Evolutionary conservation across 2,888 invertebrate genomes (phyloP), one percentile per base, ranked within the genome.

Genomic region (Teleiodes luculella): DNA sequence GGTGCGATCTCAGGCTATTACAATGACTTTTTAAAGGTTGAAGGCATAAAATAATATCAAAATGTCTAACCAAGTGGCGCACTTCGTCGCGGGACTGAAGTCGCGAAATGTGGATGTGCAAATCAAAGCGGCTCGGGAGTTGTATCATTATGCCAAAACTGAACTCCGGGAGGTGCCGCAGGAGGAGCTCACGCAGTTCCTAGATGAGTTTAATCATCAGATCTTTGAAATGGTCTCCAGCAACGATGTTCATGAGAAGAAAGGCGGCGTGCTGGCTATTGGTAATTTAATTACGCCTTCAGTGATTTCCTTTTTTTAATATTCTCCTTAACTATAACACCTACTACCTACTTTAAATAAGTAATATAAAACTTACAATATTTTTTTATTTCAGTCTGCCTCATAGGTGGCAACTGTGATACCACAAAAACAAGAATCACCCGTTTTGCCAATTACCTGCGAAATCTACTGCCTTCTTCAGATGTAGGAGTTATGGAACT

Each of bases 211-310:
- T 76, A 98, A 98, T 78, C 96, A 97, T 74, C 96, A 97, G 74
- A 98, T 98, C 63, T 97, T 96, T 78, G 97, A 97, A 79, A 97
- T 98, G 98, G 97, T 98, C 2, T 96, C 96, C 11, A 96, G 97
- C 66, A 93, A 94, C 45, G 98, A 98, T 78, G 94, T 95, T 33
- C 96, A 96, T 83, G 98, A 98, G 78, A 97, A 96, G 74, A 98
- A 98, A 85, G 98, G 98, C 56, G 98, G 97, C 53, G 97, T 98
- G 60, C 84, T 98, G 54, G 98, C 98, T 6, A 98, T 98, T 71
- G 94, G 95, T 95, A 81, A 43, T 6, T 24, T 95, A 81, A 43
- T 6, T 24, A 24, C 24, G 24, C 10, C 11, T 45, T 13, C 6
- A 16, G 1, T 1, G 8, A 6, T 18, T 54, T 28, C 48, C 31